These are phyloP conservation scores for Umimayanthus chanpuru DNA, from an alignment of 92 coral and sea anemone genomes.

Conservation along the genomic window DNA sequence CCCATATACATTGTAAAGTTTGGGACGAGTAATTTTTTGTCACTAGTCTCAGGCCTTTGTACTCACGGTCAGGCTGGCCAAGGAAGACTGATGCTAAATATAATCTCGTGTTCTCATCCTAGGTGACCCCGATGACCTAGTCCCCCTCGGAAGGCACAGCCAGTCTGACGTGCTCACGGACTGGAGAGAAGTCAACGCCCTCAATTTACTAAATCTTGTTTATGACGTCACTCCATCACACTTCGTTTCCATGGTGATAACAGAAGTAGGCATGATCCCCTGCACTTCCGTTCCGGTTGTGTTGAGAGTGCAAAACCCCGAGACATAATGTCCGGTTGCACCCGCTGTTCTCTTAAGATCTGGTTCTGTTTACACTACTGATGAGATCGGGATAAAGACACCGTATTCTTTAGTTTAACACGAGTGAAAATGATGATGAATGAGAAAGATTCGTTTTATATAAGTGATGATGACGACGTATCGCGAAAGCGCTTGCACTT, in stretches of 20 bases:
- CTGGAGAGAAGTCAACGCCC: slow-evolving; percentile 88
- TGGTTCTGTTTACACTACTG: too few relatives aligned
- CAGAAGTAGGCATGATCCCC: slow-evolving; percentile 99
- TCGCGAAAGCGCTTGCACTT: too few relatives aligned
- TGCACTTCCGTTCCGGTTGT: slow-evolving; percentile 99
- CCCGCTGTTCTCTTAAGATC: too few relatives aligned
- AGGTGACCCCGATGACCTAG: slow-evolving; percentile 98
- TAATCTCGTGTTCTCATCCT: background rate
- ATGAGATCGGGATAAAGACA: too few relatives aligned
- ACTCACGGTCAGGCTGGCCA: background rate
- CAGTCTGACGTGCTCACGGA: slow-evolving; percentile 72
- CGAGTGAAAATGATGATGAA: too few relatives aligned
- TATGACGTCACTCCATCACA: slow-evolving; percentile 98
- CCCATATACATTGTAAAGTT: too few relatives aligned
- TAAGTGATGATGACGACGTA: too few relatives aligned
- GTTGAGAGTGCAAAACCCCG: slow-evolving; percentile 94
- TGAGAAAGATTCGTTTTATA: too few relatives aligned
- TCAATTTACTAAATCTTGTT: slow-evolving; percentile 84
- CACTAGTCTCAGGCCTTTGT: background rate
- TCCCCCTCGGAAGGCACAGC: slow-evolving; percentile 73
- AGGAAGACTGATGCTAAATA: background rate
- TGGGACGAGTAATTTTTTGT: background rate
- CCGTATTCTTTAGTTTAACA: too few relatives aligned
- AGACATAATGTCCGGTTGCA: slow-evolving; percentile 43
- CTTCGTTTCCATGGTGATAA: slow-evolving; percentile 96